Conservation (phyloP, 2,888 invertebrate genomes). For the Ophion costatus region DNA sequence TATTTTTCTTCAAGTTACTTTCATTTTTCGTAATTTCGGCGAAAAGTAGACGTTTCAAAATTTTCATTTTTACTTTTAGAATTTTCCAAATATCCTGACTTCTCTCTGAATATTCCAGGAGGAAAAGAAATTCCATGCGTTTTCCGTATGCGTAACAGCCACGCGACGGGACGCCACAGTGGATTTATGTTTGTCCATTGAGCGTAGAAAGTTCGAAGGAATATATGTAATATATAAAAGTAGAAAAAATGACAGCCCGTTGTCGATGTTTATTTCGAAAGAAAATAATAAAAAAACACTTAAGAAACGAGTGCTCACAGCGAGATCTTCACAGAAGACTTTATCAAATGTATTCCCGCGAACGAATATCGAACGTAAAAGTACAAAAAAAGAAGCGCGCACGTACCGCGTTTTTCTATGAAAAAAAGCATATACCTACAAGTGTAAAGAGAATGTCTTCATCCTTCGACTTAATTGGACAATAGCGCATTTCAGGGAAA, state of each 20-base stretch:
- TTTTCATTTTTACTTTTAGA: too few relatives aligned
- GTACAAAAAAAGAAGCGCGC: slow-evolving; percentile 5
- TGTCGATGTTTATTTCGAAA: slow-evolving; percentile 29
- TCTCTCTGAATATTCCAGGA: too few relatives aligned
- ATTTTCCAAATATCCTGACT: too few relatives aligned
- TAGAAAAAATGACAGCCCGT: slow-evolving; percentile 24
- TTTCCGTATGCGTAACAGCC: too few relatives aligned
- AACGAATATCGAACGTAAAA: slow-evolving; percentile 6
- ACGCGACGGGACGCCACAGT: slow-evolving; percentile 9
- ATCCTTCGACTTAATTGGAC: background rate
- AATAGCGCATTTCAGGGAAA: background rate
- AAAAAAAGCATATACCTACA: background rate
- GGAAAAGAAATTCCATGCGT: too few relatives aligned
- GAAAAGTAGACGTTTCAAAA: too few relatives aligned
- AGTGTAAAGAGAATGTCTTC: background rate
- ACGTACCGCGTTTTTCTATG: background rate
- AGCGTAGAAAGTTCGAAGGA: slow-evolving; percentile 9
- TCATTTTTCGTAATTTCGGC: too few relatives aligned
- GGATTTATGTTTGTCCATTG: background rate
- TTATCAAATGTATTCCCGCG: too few relatives aligned
- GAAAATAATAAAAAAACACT: slow-evolving; percentile 3
- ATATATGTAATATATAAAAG: slow-evolving; percentile 25
- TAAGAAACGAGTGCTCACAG: slow-evolving; percentile 25
- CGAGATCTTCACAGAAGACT: slow-evolving; percentile 57
- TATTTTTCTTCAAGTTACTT: too few relatives aligned